A percentile compares a stretch with the other conserved stretches of the same genome.
Conservation (phyloP, 2,888 invertebrate genomes). For the Rhagonycha fulva region DNA sequence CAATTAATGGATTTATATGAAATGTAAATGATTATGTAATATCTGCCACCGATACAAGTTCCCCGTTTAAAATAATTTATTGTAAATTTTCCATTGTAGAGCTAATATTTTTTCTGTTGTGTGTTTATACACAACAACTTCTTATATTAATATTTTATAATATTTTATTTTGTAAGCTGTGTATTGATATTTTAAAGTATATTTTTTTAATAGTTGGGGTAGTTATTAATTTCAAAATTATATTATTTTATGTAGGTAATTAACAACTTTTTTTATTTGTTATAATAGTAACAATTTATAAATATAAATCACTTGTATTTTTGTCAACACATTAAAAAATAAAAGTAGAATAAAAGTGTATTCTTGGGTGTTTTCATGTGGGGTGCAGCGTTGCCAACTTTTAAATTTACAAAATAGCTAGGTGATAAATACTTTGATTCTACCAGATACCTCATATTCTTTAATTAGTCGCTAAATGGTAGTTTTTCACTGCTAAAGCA, state of each 20-base stretch:
- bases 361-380: too few relatives aligned
- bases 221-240: neutral
- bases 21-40: neutral
- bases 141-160: neutral
- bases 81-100: neutral
- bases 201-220: neutral
- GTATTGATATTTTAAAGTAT: neutral
- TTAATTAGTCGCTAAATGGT: too few relatives aligned
- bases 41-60: neutral
- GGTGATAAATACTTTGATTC: too few relatives aligned
- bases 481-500: too few relatives aligned
- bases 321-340: slow-evolving; percentile 1
- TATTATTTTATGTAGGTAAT: neutral
- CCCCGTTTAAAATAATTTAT: neutral
- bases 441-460: too few relatives aligned
- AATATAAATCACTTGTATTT: neutral
- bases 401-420: too few relatives aligned
- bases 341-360: neutral
- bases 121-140: neutral
- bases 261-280: neutral
- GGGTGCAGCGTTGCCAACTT: too few relatives aligned
- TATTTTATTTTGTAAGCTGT: neutral
- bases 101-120: neutral
- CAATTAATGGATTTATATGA: neutral
- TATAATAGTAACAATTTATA: neutral